Percentiles rank a stretch among this genome's conserved stretches.
Conservation (phyloP, 2,113 vertebrate species). For the Balaeniceps rex region DNA sequence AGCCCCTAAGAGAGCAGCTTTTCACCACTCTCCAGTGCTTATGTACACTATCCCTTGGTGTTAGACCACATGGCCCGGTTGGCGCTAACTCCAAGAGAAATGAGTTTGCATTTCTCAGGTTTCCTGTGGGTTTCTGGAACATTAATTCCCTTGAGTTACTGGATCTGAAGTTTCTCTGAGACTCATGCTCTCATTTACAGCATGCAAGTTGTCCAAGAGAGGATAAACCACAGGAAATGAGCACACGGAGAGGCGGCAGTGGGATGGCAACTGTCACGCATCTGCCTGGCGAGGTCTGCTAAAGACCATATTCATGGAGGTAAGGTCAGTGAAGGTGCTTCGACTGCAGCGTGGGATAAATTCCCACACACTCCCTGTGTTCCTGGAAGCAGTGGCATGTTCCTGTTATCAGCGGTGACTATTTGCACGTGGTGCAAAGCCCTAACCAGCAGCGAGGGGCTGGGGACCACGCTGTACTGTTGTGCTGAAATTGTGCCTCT, state of each 20-base stretch:
- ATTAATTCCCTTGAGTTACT: not conserved
- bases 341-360: not conserved
- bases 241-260: accelerated
- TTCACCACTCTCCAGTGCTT: not conserved
- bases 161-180: not conserved
- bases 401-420: accelerated
- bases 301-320: not conserved
- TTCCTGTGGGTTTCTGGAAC: not conserved
- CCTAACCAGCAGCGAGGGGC: not conserved
- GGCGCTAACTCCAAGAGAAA: not conserved
- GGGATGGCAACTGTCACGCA: not conserved
- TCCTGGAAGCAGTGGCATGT: not conserved
- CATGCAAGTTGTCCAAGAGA: not conserved
- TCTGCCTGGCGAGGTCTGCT: not conserved
- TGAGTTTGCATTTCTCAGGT: not conserved
- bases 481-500: not conserved
- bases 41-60: accelerated
- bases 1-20: not conserved
- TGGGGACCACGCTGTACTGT: accelerated
- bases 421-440: not conserved
- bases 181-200: not conserved
- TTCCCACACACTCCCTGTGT: not conserved
- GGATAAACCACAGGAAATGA: not conserved
- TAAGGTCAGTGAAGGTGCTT: not conserved
- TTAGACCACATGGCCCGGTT: not conserved